Conservation (phyloP, 2,797 vertebrate species). For the Channa striata region DNA sequence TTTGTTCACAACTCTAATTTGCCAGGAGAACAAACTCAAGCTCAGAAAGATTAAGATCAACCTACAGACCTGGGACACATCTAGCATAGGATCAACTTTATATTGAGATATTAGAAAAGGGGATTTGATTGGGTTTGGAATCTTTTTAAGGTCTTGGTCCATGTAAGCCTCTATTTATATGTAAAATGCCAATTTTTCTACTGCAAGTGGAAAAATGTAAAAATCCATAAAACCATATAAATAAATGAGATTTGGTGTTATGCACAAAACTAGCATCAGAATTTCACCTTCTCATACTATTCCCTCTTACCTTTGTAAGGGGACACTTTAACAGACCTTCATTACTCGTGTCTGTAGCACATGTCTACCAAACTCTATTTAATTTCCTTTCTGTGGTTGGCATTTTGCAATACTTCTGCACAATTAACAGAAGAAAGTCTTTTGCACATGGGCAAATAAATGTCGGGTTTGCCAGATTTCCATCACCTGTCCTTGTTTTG, state of each 20-base stretch:
- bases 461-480: background rate
- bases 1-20: too few relatives aligned
- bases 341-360: background rate
- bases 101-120: conserved; percentile 36
- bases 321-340: background rate
- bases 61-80: too few relatives aligned
- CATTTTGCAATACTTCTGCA: background rate
- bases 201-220: background rate
- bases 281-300: too few relatives aligned
- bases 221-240: conserved; percentile 3
- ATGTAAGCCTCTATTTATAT: conserved; percentile 24
- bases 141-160: conserved; percentile 25
- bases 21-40: too few relatives aligned
- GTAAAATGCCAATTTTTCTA: conserved; percentile 28
- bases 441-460: conserved; percentile 16
- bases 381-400: background rate
- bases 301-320: background rate
- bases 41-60: too few relatives aligned
- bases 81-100: conserved; percentile 17
- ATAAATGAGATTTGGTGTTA: too few relatives aligned
- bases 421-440: too few relatives aligned
- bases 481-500: conserved; percentile 3
- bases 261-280: too few relatives aligned
- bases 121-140: conserved; percentile 41
- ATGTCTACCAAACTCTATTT: background rate